These are phyloP conservation scores for Candoia aspera DNA, from an alignment of 2,113 vertebrate genomes.

Conservation along the genomic window DNA sequence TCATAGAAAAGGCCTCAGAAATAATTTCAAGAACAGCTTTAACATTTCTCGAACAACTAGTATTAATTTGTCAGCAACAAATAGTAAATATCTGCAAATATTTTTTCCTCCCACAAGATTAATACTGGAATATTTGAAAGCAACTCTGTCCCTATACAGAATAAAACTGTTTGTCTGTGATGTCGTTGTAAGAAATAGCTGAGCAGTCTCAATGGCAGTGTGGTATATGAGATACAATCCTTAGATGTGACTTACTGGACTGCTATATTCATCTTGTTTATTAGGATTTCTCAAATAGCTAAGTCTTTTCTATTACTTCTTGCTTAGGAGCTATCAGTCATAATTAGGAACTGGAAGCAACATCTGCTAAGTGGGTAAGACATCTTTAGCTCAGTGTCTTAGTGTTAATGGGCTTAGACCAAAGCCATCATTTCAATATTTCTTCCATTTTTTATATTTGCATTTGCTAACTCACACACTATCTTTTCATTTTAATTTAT, in stretches of 20 bases:
- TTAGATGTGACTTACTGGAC: slow-evolving; percentile 11
- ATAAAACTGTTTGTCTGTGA: background rate
- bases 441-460: slow-evolving; percentile 39
- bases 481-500: slow-evolving; percentile 36
- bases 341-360: slow-evolving; percentile 43
- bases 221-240: slow-evolving; percentile 7
- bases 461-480: slow-evolving; percentile 24
- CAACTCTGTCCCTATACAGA: background rate
- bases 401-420: background rate
- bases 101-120: background rate
- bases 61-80: background rate
- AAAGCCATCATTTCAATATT: background rate
- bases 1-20: background rate
- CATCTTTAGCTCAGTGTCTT: slow-evolving; percentile 28
- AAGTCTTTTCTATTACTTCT: background rate
- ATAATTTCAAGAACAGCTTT: background rate
- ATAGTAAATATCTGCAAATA: background rate
- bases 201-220: slow-evolving; percentile 24
- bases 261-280: slow-evolving; percentile 37
- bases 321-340: slow-evolving; percentile 26
- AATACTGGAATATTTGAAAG: background rate
- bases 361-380: slow-evolving; percentile 36
- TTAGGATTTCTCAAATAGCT: slow-evolving; percentile 24
- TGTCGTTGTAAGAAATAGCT: background rate
- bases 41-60: background rate